Evolutionary conservation across 2,888 invertebrate species (phyloP), one percentile per base, ranked within the genome.

Genomic region (Callinectes sapidus): DNA sequence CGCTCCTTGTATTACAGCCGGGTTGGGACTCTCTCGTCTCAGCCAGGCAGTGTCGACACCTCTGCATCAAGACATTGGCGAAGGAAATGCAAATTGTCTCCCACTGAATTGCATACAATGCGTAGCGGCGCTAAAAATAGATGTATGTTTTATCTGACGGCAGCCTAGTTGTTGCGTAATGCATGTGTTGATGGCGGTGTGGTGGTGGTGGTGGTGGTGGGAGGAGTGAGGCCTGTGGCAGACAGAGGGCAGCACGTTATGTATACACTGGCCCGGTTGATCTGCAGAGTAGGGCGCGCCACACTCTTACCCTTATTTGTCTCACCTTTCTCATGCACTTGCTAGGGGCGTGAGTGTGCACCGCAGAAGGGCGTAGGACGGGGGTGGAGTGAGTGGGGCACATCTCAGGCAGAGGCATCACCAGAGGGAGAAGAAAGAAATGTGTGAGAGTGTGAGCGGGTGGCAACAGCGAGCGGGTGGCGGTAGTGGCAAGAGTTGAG

Each of bases 131-230:
- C 77, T 90, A 90, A 90, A 90, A 90, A 81, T 77, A 77, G 54
- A 81, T 16, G 66, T 89, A 39, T 81, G 32, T 90, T 77, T 81
- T 81, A 48, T 90, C 90, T 77, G 54, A 48, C 81, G 90, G 81
- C 77, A 90, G 77, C 77, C 77, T 77, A 54, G 32, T 42, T 90
- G 90, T 90, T 90, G 90, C 90, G 90, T 90, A 90, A 90, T 90
- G 90, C 81, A 81, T 90, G 90, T 90, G 90, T 77, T 90, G 87
- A 54, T 61, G 86, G 91, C 23, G 87, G 28, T 85, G 81, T 48
- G 66, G 66, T 88, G 88, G 91, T 91, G 61, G 48, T 86, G 54
- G 91, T 91, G 91, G 42, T 91, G 66, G 55, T 71, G 91, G 86
- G 14, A 35, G 39, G 54, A 35, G 42, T 66, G 61, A 23, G 18